Percentiles rank a stretch among this genome's conserved stretches.
Evolutionary conservation across 1,140 invertebrate genomes (phyloP).

Genomic region (Mya arenaria): DNA sequence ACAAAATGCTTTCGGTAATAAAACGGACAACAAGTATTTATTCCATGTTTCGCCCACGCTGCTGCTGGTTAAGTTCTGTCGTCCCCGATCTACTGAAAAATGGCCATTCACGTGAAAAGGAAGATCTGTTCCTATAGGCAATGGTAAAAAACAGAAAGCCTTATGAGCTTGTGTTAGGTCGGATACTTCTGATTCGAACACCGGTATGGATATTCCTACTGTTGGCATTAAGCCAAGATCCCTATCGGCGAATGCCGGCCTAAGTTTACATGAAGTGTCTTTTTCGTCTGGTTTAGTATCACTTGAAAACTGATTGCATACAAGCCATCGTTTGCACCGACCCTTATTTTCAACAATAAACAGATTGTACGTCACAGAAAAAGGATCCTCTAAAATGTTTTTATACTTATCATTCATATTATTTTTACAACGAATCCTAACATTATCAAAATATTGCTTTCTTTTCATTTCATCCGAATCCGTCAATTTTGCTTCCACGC

Average conservation of each 20-base stretch:
- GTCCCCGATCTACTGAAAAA: constrained; percentile 76
- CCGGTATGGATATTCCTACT: not conserved
- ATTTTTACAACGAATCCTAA: constrained; percentile 42
- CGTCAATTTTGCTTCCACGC: not conserved
- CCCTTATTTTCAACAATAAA: not conserved
- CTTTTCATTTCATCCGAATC: not conserved
- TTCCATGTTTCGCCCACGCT: constrained; percentile 50
- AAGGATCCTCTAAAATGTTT: not conserved
- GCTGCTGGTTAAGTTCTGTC: constrained; percentile 71
- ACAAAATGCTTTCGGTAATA: constrained; percentile 58
- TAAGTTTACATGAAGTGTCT: not conserved
- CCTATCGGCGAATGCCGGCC: not conserved
- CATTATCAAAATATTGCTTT: constrained; percentile 46
- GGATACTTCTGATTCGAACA: not conserved
- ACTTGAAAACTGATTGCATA: constrained; percentile 67
- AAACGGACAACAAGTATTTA: constrained; percentile 3
- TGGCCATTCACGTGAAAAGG: constrained; percentile 78
- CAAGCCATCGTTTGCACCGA: constrained; percentile 55
- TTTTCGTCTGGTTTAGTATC: not conserved
- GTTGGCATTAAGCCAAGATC: not conserved
- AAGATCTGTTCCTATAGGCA: constrained; percentile 71
- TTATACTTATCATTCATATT: not conserved
- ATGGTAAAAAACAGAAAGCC: constrained; percentile 76
- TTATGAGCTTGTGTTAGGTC: not conserved
- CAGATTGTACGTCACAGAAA: not conserved